Evolutionary conservation across 1,140 invertebrate genomes (phyloP), one percentile per base, ranked within the genome.

Genomic region (Sitobion miscanthi): DNA sequence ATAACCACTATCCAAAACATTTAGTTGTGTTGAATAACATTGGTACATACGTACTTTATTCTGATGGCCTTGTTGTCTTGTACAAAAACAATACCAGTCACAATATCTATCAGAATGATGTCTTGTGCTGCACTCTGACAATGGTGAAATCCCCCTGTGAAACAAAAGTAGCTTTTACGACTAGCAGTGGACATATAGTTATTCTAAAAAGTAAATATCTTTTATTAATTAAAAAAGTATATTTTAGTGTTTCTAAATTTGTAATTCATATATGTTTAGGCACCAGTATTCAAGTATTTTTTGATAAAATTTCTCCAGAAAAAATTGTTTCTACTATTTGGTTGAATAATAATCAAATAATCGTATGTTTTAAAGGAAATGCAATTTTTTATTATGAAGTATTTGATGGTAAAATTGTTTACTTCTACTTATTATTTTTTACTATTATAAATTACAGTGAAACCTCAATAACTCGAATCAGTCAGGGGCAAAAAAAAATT

Each of bases 11-110:
- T 86, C 91, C 91, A n/a, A 93, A 93, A 86, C 91, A 93, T 42
- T 86, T 93, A 30, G 82, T 93, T 42, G 77, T 93, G 9, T 38
- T 93, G 54, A 93, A n/a, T 30, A 93, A 93, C 11, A 30, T 49
- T 85, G 17, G 14, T 9, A 93, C 91, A 54, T 83, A 83, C 25
- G 82, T 93, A 93, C 91, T 93, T 52, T 93, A 93, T 93, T 93
- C 91, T 93, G 82, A 93, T 85, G 91, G 91, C 5, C 23, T 57
- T 77, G 82, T 93, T 54, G 82, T 93, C 14, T 54, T 38, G 14
- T 93, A 93, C 35, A 85, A 85, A 93, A 30, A 52, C 23, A 85
- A 83, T 85, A 57, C 23, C 11, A 54, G 47, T 45, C 20, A 83
- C 7, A 17, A 83, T 85, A 9, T 93, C 14, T 93, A 93, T 21